Base-by-base conservation (phyloP, 1,140 invertebrate species). In the Drosophila eugracilis region DNA sequence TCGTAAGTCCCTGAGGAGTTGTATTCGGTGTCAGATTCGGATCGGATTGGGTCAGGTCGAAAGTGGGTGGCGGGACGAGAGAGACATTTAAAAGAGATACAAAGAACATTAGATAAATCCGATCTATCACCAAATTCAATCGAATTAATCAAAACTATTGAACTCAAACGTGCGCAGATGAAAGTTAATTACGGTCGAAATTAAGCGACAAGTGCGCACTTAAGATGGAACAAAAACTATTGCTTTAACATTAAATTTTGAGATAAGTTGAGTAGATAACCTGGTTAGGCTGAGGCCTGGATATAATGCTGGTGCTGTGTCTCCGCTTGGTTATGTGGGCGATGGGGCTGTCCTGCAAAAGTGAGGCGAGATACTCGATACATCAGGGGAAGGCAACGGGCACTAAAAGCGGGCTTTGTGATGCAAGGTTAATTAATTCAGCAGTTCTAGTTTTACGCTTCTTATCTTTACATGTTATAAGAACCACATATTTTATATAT, bases 231-330 rank as follows among this genome's bases (percentile, higher is more conserved):
- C 37, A 21, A 60, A 70, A 48, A 34, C 47, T 60, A 53, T 54
- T 17, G 30, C 30, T 54, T 69, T 63, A 52, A 50, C 37, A 22
- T 34, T 52, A 48, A 22, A 41, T 53, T 48, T 71, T 71, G 30
- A 75, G 50, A 69, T 45, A 62, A 63, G 34, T 67, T 58, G 42
- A 72, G 71, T 80, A 86, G 74, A 86, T 83, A 90, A 91, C 90
- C 91, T 92, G 91, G 79, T 91, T 91, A 75, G 90, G 85, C 67
- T 80, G 75, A 65, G 90, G 90, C 91, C 93, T 92, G 81, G 92
- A 92, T 92, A 94, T 92, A 92, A 93, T 93, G 85, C 93, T 94
- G 73, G 93, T 94, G 92, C 95, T 95, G 93, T 96, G 95, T 85
- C 95, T 94, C 90, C 95, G 94, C 91, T 94, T 93, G 76, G 95